Conservation (phyloP, 2,113 vertebrate genomes). For the Saimiri boliviensis region DNA sequence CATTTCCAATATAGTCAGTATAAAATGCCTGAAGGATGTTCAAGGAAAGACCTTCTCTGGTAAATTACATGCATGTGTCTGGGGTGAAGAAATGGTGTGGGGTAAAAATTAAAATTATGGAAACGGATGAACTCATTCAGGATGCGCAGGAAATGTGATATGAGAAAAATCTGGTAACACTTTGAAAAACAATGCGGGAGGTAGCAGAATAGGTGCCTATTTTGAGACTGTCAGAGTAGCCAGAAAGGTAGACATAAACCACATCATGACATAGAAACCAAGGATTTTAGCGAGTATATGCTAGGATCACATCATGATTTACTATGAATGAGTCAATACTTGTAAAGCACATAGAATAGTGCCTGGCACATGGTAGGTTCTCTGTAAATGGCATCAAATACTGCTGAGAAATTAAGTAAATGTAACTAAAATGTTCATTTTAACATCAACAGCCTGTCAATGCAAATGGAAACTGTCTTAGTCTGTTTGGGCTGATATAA, state of each 20-base stretch:
- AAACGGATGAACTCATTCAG: background rate
- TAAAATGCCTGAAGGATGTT: background rate
- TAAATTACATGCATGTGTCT: background rate
- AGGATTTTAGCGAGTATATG: background rate
- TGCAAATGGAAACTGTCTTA: background rate
- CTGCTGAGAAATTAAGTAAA: background rate
- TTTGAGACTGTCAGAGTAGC: background rate
- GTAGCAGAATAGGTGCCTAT: background rate
- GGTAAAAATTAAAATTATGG: background rate
- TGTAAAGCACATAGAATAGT: background rate
- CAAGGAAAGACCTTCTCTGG: background rate
- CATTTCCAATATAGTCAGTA: background rate
- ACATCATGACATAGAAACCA: background rate
- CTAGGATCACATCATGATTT: background rate
- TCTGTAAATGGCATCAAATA: background rate
- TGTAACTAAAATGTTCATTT: background rate
- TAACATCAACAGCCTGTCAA: background rate
- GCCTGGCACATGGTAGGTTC: background rate
- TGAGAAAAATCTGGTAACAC: background rate
- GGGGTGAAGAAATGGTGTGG: background rate
- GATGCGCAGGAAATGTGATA: background rate
- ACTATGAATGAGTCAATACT: background rate
- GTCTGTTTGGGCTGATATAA: background rate
- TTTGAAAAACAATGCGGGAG: background rate
- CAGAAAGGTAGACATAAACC: background rate